These are phyloP conservation scores for Catharus bicknelli DNA, from an alignment of 2,113 vertebrate species.

Conservation along the genomic window DNA sequence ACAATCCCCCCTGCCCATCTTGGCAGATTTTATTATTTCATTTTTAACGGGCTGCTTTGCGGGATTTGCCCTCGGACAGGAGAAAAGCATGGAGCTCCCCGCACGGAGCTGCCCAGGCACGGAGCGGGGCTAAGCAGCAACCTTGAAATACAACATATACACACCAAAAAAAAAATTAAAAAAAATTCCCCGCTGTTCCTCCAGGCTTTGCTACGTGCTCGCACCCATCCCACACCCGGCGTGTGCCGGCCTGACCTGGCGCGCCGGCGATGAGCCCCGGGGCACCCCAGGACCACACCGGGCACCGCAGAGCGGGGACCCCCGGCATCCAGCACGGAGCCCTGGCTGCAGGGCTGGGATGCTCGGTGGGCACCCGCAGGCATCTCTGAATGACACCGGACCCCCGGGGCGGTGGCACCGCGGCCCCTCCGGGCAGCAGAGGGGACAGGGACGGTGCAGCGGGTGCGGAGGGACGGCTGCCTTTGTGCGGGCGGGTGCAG, in stretches of 20 bases:
- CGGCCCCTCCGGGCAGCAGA: not conserved
- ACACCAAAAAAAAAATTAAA: not conserved
- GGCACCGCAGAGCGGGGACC: not conserved
- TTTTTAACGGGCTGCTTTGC: not conserved
- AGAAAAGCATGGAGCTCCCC: not conserved
- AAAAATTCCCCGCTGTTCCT: not conserved
- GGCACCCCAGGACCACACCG: not conserved
- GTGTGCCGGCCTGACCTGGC: not conserved
- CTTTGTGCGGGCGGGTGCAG: not conserved
- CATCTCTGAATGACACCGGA: accelerated
- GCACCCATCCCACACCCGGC: not conserved
- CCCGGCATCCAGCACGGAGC: not conserved
- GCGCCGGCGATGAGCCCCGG: not conserved
- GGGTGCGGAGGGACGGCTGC: not conserved
- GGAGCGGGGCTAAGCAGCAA: not conserved
- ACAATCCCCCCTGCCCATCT: not conserved
- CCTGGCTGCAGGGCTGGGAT: not conserved
- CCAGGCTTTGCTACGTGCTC: not conserved
- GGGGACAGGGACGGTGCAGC: not conserved
- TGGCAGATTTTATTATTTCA: too few relatives aligned
- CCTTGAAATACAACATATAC: not conserved
- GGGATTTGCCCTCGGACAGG: not conserved
- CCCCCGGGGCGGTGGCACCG: not conserved
- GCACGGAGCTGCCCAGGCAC: not conserved
- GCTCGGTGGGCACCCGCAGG: not conserved